A percentile compares a stretch with the other conserved stretches of the same genome.
Evolutionary conservation across 2,888 invertebrate species (phyloP).

Genomic region (Conistra vaccinii): DNA sequence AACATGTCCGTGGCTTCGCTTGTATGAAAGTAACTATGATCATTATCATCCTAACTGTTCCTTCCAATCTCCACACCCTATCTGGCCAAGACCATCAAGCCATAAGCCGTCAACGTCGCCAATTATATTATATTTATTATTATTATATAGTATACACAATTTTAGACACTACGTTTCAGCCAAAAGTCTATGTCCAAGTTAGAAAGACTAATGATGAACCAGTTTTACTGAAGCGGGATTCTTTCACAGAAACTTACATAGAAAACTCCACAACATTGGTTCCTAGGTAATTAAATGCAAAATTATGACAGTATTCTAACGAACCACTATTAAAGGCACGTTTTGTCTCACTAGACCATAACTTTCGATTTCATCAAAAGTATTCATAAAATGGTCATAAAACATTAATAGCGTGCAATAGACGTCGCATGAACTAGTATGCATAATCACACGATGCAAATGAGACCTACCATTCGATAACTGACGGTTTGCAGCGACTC

Average conservation of each 20-base stretch:
- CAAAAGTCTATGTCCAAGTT: too few species aligned
- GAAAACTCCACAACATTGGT: background rate
- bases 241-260: background rate
- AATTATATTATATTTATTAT: too few species aligned
- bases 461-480: conserved; percentile 2
- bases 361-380: conserved; percentile 49
- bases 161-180: background rate
- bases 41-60: background rate
- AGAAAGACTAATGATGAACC: background rate
- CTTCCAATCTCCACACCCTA: too few species aligned
- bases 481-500: conserved; percentile 5
- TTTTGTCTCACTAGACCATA: conserved; percentile 27
- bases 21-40: background rate
- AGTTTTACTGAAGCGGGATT: background rate
- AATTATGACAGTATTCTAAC: conserved; percentile 20
- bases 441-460: conserved; percentile 30
- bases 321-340: conserved; percentile 34
- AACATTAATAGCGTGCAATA: conserved; percentile 51
- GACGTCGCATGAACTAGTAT: conserved; percentile 27
- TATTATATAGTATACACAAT: too few species aligned
- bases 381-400: conserved; percentile 33
- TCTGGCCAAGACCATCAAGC: too few species aligned
- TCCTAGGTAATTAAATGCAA: conserved; percentile 19
- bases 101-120: too few species aligned
- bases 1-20: conserved; percentile 3